Evolutionary conservation across 2,888 invertebrate genomes (phyloP), one percentile per base, ranked within the genome.

Genomic region (Dicyrtomina minuta): DNA sequence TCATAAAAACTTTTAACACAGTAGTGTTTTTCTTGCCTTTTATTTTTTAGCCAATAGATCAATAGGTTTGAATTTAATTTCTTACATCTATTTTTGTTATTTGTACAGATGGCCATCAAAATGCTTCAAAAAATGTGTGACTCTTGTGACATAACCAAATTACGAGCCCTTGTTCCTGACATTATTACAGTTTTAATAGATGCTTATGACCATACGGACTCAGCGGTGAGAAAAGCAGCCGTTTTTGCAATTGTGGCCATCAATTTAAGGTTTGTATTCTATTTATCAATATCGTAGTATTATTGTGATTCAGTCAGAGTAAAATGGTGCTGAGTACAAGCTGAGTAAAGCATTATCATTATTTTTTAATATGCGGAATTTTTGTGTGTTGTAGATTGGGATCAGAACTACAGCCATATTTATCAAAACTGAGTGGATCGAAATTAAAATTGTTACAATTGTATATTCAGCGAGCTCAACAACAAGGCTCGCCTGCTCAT

Each of bases 201-300:
- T 90, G 88, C 94, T 74, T 94, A 96, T 67, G 96, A 97, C 81
- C 92, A 96, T 82, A 85, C 86, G 67, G 93, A 96, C 83, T 95
- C 94, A 66, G 89, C 92, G 75, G 94, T 98, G 27, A 87, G 98
- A 60, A 98, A 98, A 82, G 94, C 96, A 78, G 93, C 95, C 13
- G 95, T 97, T 20, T 96, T 98, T 84, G 96, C 96, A 81, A 93
- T 98, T 89, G 97, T 98, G 4, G 92, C 94, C 58, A 87, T 97
- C 79, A 93, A 97, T 80, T 87, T 91, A 80, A 89, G 90, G 78
- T 78, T 43, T 15, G 26, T 61, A 10, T 55, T n/a, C n/a, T n/a
- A n/a, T n/a, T n/a, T n/a, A n/a, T n/a, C n/a, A n/a, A n/a, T n/a
- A n/a, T n/a, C n/a, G n/a, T n/a, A n/a, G n/a, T n/a, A n/a, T n/a